Conservation (phyloP, 2,888 invertebrate genomes). For the Pherbina coryleti region DNA sequence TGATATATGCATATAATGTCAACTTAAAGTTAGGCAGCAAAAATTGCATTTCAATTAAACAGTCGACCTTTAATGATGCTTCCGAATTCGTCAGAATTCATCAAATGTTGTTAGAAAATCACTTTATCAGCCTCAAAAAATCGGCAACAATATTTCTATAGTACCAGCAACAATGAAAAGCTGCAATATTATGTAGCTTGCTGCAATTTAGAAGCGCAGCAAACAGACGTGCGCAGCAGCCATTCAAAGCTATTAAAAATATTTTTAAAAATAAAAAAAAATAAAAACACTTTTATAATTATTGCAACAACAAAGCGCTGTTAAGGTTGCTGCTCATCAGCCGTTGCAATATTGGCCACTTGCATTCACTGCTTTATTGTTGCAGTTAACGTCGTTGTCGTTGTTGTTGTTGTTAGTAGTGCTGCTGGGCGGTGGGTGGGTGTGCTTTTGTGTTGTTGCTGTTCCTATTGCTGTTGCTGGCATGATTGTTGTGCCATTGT, state of each 20-base stretch:
- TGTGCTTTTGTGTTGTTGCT: background rate
- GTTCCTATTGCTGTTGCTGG: too few species aligned
- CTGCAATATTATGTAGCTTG: background rate
- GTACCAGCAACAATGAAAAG: background rate
- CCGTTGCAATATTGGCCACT: background rate
- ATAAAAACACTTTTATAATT: background rate
- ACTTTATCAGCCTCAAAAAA: background rate
- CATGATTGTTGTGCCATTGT: too few species aligned
- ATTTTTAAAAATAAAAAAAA: background rate
- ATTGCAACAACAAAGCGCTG: background rate
- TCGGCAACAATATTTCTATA: background rate
- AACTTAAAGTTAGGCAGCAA: too few species aligned
- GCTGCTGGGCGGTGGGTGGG: background rate
- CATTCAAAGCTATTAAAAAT: background rate
- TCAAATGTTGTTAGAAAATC: too few species aligned
- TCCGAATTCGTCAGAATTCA: too few species aligned
- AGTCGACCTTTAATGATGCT: too few species aligned
- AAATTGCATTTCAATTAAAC: too few species aligned
- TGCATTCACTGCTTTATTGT: background rate
- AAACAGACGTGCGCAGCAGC: background rate
- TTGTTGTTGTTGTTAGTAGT: background rate
- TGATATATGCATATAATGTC: too few species aligned
- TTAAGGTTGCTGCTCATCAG: background rate
- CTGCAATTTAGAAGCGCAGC: background rate
- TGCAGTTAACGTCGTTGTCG: too few species aligned